phyloP scores from a whole-genome alignment of 2,888 invertebrate genomes.

The Troides helena region DNA sequence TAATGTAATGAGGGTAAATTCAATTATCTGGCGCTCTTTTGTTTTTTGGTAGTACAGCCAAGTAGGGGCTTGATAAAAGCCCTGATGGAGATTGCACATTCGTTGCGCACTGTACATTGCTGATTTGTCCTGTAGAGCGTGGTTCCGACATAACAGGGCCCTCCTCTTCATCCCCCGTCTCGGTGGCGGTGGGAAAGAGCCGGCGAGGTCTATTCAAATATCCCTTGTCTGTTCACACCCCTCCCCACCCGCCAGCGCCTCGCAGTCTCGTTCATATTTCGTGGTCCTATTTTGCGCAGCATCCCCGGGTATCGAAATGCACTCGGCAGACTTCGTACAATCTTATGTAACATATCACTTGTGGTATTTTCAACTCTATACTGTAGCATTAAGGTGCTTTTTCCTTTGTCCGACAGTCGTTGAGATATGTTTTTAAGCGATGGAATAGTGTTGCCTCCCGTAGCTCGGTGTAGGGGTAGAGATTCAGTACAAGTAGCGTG shows the following conservation, averaged over 20 bases:
- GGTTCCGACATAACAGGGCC: slow-evolving; percentile 77
- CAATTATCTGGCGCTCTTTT: slow-evolving; percentile 70
- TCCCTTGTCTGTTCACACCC: slow-evolving; percentile 75
- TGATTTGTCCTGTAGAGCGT: slow-evolving; percentile 68
- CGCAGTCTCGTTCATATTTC: slow-evolving; percentile 81
- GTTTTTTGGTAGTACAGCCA: slow-evolving; percentile 52
- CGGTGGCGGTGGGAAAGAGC: slow-evolving; percentile 60
- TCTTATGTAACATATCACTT: slow-evolving; percentile 41
- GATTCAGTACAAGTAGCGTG: slow-evolving; percentile 80
- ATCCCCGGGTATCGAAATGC: slow-evolving; percentile 78
- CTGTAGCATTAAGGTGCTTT: slow-evolving; percentile 33
- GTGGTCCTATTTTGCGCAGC: slow-evolving; percentile 81
- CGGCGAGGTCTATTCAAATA: slow-evolving; percentile 76
- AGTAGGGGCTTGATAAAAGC: slow-evolving; percentile 58
- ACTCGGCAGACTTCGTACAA: slow-evolving; percentile 73
- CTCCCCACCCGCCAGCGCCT: slow-evolving; percentile 75
- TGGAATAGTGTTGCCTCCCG: slow-evolving; percentile 57
- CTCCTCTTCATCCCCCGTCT: slow-evolving; percentile 45
- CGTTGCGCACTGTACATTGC: slow-evolving; percentile 68
- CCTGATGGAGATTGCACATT: slow-evolving; percentile 72
- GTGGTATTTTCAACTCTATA: slow-evolving; percentile 42
- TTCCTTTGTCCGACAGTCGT: slow-evolving; percentile 30
- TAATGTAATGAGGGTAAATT: slow-evolving; percentile 74
- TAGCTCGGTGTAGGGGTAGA: slow-evolving; percentile 78
- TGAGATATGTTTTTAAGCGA: slow-evolving; percentile 46